Percentiles rank a stretch among this genome's conserved stretches.
phyloP scores from a whole-genome alignment of 2,888 invertebrate genomes.

The Macrosiphum euphorbiae region DNA sequence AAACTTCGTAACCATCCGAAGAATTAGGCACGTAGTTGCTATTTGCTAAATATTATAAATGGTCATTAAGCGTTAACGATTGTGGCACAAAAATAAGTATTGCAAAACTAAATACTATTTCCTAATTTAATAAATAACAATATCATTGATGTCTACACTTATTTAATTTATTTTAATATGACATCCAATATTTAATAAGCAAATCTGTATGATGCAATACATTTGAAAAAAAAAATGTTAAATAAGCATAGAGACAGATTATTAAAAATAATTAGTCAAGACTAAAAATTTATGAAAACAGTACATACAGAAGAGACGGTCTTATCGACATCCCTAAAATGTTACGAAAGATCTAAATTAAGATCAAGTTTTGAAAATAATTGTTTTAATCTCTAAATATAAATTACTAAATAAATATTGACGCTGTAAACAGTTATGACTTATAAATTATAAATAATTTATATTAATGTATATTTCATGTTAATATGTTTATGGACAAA shows the following conservation, averaged over 20 bases:
- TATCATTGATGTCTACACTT: neutral
- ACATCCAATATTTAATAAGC: neutral
- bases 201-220: neutral
- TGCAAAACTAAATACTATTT: neutral
- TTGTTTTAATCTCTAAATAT: too few relatives aligned
- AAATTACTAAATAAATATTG: too few relatives aligned
- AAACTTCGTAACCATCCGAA: conserved; percentile 37
- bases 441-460: too few relatives aligned
- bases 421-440: too few relatives aligned
- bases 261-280: neutral
- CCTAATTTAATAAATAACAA: neutral
- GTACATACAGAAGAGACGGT: too few relatives aligned
- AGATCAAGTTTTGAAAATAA: too few relatives aligned
- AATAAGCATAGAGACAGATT: neutral
- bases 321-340: too few relatives aligned
- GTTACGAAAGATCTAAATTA: too few relatives aligned
- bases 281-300: neutral
- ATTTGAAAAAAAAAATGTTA: neutral
- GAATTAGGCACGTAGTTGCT: conserved; percentile 27
- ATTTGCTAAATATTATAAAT: conserved; percentile 46
- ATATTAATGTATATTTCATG: too few relatives aligned
- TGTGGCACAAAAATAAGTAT: neutral
- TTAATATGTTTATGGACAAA: too few relatives aligned
- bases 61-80: conserved; percentile 18
- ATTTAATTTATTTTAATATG: neutral